Base-by-base conservation (phyloP, 1,140 invertebrate species). In the Heterodera schachtii region DNA sequence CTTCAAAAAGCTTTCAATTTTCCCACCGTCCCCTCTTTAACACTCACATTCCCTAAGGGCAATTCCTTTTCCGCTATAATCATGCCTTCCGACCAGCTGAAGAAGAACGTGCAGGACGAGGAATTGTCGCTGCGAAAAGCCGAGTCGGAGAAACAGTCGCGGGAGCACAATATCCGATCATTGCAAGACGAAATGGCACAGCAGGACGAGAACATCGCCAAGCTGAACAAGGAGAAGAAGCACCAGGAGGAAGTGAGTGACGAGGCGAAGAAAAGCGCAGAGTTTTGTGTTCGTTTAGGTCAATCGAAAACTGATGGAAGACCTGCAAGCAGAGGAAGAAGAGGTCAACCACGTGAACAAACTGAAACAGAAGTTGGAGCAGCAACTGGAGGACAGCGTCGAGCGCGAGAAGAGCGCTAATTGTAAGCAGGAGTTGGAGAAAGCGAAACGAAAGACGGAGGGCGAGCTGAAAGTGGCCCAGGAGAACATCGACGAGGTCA, bases 381-480 rank as follows among this genome's bases (percentile, higher is more conserved):
- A 97, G 91, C 98, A 96, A 87, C 93, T 99, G 85, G 97, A 99
- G 92, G 96, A 98, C 90, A 96, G 95, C 70, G 92, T 99, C 80
- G 96, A 98, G 92, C 94, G 97, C 86, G 97, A 99, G 92, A 99
- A 99, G 95, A 98, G 98, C 93, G 93, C 96, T n/a, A n/a, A n/a
- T n/a, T n/a, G n/a, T 82, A 94, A 94, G 86, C 95, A 94, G 89
- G 97, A 99, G 91, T 94, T 99, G 90, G 97, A 99, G 91, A 99
- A 99, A 92, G 93, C 94, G 88, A 98, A 86, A 94, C 96, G 91
- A 92, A 93, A 90, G 81, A 85, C 97, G 88, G 97, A 99, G 91
- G 95, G 95, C 85, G 97, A 99, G 91, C 93, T 99, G 87, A 99
- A 99, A 92, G 93, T 97, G 79, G 97, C 97, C 82, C 97, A 99